phyloP scores from a whole-genome alignment of 64 coral and sea anemone genomes.

The Catalaphyllia jardinei region DNA sequence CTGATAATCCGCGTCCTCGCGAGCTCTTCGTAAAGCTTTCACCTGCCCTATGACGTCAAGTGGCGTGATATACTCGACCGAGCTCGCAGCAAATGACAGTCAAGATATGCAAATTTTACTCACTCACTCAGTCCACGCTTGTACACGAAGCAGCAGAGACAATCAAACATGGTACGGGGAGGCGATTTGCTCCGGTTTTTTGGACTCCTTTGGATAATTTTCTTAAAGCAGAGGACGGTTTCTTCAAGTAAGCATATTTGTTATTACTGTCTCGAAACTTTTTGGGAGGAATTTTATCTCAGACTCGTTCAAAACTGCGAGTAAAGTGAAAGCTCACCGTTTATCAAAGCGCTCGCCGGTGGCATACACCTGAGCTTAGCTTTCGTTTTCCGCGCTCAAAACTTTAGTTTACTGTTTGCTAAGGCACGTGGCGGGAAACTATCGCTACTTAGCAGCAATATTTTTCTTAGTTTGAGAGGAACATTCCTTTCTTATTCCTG shows the following conservation, averaged over 20 bases:
- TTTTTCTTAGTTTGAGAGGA: neutral
- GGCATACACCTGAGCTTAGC: constrained; percentile 6
- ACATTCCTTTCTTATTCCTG: neutral
- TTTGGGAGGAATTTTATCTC: neutral
- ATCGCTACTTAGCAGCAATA: neutral
- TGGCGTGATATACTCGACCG: constrained; percentile 66
- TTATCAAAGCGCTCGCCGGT: neutral
- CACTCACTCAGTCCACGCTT: neutral
- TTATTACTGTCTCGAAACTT: neutral
- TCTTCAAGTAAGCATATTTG: constrained; percentile 1
- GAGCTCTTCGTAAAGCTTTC: neutral
- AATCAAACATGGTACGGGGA: constrained; percentile 1
- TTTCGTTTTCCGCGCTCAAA: neutral
- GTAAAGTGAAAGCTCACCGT: neutral
- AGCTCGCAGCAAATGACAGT: neutral
- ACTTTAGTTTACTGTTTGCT: neutral
- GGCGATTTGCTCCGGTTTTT: neutral
- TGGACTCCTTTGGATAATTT: constrained; percentile 3
- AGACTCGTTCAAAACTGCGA: constrained; percentile 5
- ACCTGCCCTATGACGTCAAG: constrained; percentile 63
- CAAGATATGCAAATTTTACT: neutral
- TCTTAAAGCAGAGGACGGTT: neutral
- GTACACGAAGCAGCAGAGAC: neutral
- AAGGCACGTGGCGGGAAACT: neutral
- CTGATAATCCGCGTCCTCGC: too few relatives aligned